phyloP scores from a whole-genome alignment of 2,797 vertebrate species.

The Margarornis squamiger region DNA sequence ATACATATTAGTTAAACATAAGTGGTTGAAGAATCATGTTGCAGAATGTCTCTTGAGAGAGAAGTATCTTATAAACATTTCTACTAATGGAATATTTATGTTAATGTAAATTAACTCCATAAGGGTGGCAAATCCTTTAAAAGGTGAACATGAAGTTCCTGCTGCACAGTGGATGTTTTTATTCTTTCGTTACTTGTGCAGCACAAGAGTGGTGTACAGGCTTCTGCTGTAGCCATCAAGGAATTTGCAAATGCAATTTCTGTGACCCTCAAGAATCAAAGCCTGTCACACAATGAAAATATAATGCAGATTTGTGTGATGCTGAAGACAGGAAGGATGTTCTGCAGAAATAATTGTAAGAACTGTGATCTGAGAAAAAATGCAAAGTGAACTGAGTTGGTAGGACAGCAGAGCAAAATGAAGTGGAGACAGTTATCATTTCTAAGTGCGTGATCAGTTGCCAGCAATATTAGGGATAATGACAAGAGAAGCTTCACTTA shows the following conservation, averaged over 20 bases:
- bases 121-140: slow-evolving; percentile 29
- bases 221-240: not conserved
- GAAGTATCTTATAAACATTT: slow-evolving; percentile 68
- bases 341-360: not conserved
- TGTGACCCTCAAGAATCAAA: not conserved
- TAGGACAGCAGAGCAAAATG: not conserved
- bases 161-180: not conserved
- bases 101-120: slow-evolving; percentile 65
- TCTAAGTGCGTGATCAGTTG: not conserved
- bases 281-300: not conserved
- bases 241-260: not conserved
- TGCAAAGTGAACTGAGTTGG: not conserved
- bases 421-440: not conserved
- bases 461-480: not conserved
- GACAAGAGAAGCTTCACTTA: not conserved
- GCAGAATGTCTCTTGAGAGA: slow-evolving; percentile 67
- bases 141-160: slow-evolving; percentile 16
- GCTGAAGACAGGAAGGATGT: not conserved
- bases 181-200: not conserved
- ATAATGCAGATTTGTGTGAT: not conserved
- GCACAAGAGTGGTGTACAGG: not conserved
- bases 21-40: slow-evolving; percentile 70
- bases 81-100: slow-evolving; percentile 66
- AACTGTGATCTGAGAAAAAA: not conserved
- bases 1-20: slow-evolving; percentile 70